Evolutionary conservation across 2,797 vertebrate genomes (phyloP).

Genomic region (Ceyx erithaca): DNA sequence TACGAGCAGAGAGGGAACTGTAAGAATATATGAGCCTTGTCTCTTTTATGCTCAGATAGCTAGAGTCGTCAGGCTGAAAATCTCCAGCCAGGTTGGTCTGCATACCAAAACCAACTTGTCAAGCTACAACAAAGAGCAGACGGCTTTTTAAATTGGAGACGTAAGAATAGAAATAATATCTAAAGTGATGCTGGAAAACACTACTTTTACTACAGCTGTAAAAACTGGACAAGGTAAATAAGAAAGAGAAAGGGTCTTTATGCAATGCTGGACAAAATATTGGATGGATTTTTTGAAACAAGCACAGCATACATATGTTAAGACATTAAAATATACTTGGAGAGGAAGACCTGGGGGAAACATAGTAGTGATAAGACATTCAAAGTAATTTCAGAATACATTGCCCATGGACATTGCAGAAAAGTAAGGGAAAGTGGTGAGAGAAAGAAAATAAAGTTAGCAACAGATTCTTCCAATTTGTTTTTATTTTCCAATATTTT

Average conservation of each 20-base stretch:
- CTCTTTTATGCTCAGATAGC: conserved; percentile 42
- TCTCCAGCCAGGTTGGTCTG: conserved; percentile 20
- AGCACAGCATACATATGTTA: background rate
- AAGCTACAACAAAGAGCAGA: conserved; percentile 28
- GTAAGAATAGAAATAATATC: conserved; percentile 7
- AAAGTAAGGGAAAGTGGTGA: background rate
- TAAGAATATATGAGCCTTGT: conserved; percentile 58
- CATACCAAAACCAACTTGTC: conserved; percentile 21
- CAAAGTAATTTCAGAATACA: background rate
- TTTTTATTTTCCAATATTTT: background rate
- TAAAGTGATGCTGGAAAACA: background rate
- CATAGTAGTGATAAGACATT: background rate
- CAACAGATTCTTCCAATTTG: background rate
- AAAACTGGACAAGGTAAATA: conserved; percentile 30
- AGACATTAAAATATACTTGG: background rate
- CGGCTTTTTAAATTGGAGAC: background rate
- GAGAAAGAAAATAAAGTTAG: background rate
- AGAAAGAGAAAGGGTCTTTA: background rate
- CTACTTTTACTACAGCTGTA: background rate
- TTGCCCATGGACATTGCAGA: background rate
- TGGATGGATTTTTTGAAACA: background rate
- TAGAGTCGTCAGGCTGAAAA: conserved; percentile 29
- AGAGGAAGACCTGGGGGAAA: background rate
- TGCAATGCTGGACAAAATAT: background rate
- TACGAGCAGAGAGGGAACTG: conserved; percentile 28